A percentile compares a stretch with the other conserved stretches of the same genome.
phyloP scores from a whole-genome alignment of 1,140 invertebrate genomes.

The Andrena cerasifolii region DNA sequence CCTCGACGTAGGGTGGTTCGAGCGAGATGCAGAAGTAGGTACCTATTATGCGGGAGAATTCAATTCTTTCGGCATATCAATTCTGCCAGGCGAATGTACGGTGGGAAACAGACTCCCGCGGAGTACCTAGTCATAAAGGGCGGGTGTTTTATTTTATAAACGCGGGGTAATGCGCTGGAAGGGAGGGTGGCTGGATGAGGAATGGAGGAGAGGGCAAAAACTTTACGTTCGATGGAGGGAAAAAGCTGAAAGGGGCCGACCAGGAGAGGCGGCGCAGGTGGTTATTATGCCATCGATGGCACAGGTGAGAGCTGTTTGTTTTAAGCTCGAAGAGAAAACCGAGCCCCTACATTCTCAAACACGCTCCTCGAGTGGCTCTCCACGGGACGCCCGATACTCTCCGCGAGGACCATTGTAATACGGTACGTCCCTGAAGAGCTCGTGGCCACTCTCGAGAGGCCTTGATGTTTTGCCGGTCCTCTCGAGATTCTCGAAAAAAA shows the following conservation, averaged over 20 bases:
- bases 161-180: not conserved
- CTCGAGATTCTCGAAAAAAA: conserved; percentile 57
- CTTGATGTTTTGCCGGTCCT: conserved; percentile 75
- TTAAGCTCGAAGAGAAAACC: conserved; percentile 72
- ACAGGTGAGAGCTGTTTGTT: conserved; percentile 70
- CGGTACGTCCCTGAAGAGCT: conserved; percentile 68
- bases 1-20: no score
- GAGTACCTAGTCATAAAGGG: no score
- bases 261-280: conserved; percentile 50
- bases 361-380: conserved; percentile 73
- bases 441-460: conserved; percentile 63
- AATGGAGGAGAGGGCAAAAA: not conserved
- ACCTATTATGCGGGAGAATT: no score
- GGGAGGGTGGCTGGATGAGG: conserved; percentile 16
- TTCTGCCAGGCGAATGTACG: no score
- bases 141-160: conserved; percentile 1
- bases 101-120: no score
- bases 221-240: conserved; percentile 8
- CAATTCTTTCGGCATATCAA: no score
- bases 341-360: conserved; percentile 70
- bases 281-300: conserved; percentile 72
- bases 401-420: conserved; percentile 73
- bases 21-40: no score
- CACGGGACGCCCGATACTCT: conserved; percentile 72
- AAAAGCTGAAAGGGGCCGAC: conserved; percentile 38